Conservation (phyloP, 2,797 vertebrate genomes). For the Sebastes minor region DNA sequence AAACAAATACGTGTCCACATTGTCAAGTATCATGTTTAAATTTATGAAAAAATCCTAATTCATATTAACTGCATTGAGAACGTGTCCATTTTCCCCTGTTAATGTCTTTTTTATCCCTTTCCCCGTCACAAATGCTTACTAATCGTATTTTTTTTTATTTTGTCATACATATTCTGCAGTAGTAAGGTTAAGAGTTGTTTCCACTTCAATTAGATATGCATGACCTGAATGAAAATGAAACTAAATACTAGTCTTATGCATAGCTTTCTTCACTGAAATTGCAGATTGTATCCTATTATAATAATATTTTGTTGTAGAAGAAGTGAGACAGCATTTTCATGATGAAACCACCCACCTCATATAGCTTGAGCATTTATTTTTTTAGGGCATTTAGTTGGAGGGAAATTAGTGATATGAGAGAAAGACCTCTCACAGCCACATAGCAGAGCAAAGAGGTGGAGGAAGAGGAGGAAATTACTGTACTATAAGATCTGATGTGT, state of each 20-base stretch:
- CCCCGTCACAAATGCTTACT: constrained; percentile 30
- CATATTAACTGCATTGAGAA: not conserved
- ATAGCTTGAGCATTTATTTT: constrained; percentile 24
- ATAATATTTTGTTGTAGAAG: not conserved
- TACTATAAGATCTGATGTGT: constrained; percentile 30
- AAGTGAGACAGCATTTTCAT: not conserved
- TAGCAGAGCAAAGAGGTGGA: constrained; percentile 27
- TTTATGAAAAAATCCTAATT: not conserved
- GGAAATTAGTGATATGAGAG: constrained; percentile 28
- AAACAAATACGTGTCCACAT: constrained; percentile 4
- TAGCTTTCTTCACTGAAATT: constrained; percentile 15
- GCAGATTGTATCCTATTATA: not conserved
- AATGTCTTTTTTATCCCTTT: not conserved
- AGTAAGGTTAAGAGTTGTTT: constrained; percentile 7
- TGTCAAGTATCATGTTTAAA: not conserved
- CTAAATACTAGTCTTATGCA: not conserved
- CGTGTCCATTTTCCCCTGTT: constrained; percentile 5
- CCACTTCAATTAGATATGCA: constrained; percentile 5
- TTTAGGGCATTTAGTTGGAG: constrained; percentile 29
- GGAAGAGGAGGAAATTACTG: constrained; percentile 25
- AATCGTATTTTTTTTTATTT: constrained; percentile 25
- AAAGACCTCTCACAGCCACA: constrained; percentile 37
- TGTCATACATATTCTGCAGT: constrained; percentile 18
- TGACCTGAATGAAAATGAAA: constrained; percentile 5
- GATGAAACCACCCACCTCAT: constrained; percentile 8